phyloP scores from a whole-genome alignment of 2,797 vertebrate species.

The Leuciscus waleckii region DNA sequence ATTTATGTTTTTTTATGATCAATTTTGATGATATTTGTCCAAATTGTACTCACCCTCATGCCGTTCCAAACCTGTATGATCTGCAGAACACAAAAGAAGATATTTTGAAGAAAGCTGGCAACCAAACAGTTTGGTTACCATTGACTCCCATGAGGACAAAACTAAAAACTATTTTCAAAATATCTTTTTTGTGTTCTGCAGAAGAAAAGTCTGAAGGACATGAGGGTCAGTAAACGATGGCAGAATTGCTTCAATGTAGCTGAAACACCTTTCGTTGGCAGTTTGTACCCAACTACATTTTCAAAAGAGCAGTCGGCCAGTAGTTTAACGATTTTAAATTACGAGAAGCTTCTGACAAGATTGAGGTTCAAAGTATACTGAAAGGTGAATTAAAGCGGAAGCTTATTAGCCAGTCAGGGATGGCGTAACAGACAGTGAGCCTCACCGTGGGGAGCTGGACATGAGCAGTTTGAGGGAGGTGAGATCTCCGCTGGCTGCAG shows the following conservation, averaged over 20 bases:
- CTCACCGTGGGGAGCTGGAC: conserved; percentile 74
- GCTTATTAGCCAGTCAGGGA: conserved; percentile 14
- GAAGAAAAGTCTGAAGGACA: not conserved
- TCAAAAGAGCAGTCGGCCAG: not conserved
- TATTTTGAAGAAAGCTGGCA: not conserved
- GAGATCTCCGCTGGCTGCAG: conserved; percentile 83
- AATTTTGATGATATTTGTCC: not conserved
- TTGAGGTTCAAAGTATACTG: not conserved
- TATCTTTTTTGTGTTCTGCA: not conserved
- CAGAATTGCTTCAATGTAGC: not conserved
- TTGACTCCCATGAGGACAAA: not conserved
- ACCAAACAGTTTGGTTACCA: not conserved
- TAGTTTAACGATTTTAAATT: not conserved
- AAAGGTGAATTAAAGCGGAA: not conserved
- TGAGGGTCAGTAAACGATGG: not conserved
- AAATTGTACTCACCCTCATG: not conserved
- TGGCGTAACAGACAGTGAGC: not conserved
- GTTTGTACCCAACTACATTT: not conserved
- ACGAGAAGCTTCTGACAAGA: not conserved
- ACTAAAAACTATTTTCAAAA: not conserved
- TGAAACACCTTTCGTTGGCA: not conserved
- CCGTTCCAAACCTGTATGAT: not conserved
- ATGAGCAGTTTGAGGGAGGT: conserved; percentile 82
- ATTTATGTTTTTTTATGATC: not conserved
- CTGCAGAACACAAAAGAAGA: not conserved